A percentile compares a stretch with the other conserved stretches of the same genome.
These are phyloP conservation scores for Aplysia californica DNA, from an alignment of 1,140 invertebrate genomes.

Conservation along the genomic window DNA sequence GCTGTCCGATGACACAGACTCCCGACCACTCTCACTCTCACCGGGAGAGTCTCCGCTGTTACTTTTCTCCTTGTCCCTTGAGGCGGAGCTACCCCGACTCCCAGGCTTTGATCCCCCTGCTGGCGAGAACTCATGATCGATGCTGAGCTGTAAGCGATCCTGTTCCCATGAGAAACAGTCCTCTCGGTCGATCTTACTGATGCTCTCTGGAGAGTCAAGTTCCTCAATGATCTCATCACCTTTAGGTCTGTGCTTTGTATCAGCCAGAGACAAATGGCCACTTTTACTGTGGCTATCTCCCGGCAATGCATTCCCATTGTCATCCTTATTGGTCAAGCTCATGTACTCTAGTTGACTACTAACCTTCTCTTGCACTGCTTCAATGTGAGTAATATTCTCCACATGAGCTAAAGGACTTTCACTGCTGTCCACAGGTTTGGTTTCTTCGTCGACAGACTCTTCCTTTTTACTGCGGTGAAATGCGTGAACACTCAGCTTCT, in stretches of 20 bases:
- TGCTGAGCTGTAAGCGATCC: conserved; percentile 54
- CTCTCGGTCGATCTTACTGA: conserved; percentile 59
- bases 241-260: neutral
- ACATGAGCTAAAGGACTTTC: conserved; percentile 40
- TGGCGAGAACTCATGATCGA: conserved; percentile 23
- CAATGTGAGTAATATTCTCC: conserved; percentile 42
- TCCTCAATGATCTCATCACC: conserved; percentile 51
- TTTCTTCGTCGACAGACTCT: neutral
- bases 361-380: conserved; percentile 47
- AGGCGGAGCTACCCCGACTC: too few relatives aligned
- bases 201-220: conserved; percentile 62
- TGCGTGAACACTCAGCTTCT: conserved; percentile 8
- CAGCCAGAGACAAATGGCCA: neutral
- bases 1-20: conserved; percentile 6
- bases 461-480: neutral
- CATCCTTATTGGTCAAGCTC: conserved; percentile 1
- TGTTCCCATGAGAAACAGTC: conserved; percentile 66
- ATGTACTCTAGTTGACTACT: neutral
- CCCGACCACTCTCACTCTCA: conserved; percentile 13
- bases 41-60: conserved; percentile 11
- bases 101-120: neutral
- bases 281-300: neutral
- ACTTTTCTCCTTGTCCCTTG: too few relatives aligned
- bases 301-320: neutral
- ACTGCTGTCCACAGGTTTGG: neutral